Percentiles rank a stretch among this genome's conserved stretches.
These are phyloP conservation scores for Rotaria magnacalcarata DNA, from an alignment of 2,888 invertebrate genomes.

Conservation along the genomic window DNA sequence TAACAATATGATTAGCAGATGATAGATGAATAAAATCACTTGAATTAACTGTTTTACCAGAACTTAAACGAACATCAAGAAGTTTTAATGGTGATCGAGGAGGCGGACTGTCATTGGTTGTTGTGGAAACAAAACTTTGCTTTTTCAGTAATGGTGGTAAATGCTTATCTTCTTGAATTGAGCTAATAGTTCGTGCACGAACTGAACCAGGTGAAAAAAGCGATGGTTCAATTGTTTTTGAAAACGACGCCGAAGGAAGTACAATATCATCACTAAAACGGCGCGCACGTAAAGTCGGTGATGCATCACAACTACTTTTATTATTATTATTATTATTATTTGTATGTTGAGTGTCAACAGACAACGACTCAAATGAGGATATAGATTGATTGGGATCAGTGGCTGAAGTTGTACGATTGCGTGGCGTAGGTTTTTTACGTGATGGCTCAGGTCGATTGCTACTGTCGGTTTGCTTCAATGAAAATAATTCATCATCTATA, in stretches of 20 bases:
- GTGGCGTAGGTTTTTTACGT: background rate
- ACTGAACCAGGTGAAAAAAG: slow-evolving; percentile 30
- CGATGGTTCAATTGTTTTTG: background rate
- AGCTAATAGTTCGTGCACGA: slow-evolving; percentile 11
- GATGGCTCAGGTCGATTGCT: background rate
- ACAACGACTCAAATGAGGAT: background rate
- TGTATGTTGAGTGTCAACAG: background rate
- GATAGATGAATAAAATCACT: slow-evolving; percentile 11
- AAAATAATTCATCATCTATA: background rate
- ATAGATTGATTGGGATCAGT: background rate
- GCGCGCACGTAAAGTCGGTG: background rate
- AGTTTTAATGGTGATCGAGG: background rate
- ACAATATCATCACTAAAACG: slow-evolving; percentile 26
- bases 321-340: background rate
- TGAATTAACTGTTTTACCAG: background rate
- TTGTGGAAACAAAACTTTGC: background rate
- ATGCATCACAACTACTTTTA: background rate
- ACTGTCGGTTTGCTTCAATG: background rate
- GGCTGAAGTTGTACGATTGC: slow-evolving; percentile 20
- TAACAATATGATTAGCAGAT: background rate
- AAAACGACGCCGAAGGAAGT: background rate
- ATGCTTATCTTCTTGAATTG: background rate
- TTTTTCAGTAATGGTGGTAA: background rate
- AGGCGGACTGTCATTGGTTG: background rate
- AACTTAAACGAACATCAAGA: slow-evolving; percentile 22